Percentiles rank a stretch among this genome's conserved stretches.
phyloP scores from a whole-genome alignment of 2,888 invertebrate genomes.

The Campaea margaritaria region DNA sequence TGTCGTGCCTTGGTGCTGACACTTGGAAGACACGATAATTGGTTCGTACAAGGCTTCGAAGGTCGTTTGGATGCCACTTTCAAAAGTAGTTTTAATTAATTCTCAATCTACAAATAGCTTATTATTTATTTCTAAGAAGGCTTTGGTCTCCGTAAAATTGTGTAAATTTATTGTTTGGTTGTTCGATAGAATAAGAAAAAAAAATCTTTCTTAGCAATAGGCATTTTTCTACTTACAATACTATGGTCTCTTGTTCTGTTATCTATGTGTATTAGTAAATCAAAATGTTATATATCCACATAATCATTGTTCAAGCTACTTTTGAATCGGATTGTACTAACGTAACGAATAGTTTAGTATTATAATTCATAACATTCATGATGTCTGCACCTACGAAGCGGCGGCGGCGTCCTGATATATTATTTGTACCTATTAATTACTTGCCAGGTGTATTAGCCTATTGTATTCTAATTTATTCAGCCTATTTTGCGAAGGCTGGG shows the following conservation, averaged over 20 bases:
- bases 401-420: slow-evolving; percentile 30
- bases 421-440: slow-evolving; percentile 71
- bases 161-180: too few relatives aligned
- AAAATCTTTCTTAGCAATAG: too few relatives aligned
- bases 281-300: neutral
- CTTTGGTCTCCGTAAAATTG: too few relatives aligned
- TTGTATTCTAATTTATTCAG: slow-evolving; percentile 81
- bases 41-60: slow-evolving; percentile 34
- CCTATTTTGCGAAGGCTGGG: slow-evolving; percentile 73
- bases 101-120: slow-evolving; percentile 34
- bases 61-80: slow-evolving; percentile 32
- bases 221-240: too few relatives aligned
- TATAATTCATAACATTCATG: slow-evolving; percentile 13
- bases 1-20: slow-evolving; percentile 26
- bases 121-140: neutral
- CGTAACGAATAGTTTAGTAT: neutral
- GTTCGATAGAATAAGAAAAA: too few relatives aligned
- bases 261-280: neutral
- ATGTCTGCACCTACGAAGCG: slow-evolving; percentile 32
- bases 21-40: slow-evolving; percentile 35
- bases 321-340: neutral
- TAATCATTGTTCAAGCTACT: neutral
- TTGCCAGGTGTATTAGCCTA: slow-evolving; percentile 69
- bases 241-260: too few relatives aligned
- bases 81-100: slow-evolving; percentile 33